Percentiles rank a stretch among this genome's conserved stretches.
phyloP scores from a whole-genome alignment of 2,113 vertebrate genomes.

The Labrus mixtus region DNA sequence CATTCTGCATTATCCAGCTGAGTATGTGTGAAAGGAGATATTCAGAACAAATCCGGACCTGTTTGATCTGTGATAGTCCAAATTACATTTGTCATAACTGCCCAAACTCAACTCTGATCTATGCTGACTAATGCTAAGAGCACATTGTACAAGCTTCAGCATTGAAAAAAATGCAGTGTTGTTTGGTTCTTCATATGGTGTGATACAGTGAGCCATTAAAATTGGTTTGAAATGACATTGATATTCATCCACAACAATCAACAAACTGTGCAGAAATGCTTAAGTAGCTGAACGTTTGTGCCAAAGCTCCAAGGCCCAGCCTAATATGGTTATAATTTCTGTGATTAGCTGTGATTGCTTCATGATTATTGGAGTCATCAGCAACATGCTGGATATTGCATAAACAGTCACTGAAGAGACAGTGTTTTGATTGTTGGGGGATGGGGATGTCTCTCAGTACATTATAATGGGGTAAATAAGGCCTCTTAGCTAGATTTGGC shows the following conservation, averaged over 20 bases:
- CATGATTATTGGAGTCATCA: constrained; percentile 21
- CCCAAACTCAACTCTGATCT: no score
- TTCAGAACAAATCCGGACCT: no score
- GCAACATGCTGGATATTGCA: neutral
- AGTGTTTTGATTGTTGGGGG: neutral
- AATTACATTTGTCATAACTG: no score
- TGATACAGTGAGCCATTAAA: no score
- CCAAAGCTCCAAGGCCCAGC: neutral
- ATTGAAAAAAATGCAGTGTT: no score
- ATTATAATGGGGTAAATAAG: neutral
- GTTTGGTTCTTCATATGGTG: no score
- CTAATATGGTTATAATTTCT: constrained; percentile 10
- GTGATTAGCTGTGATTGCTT: constrained; percentile 20
- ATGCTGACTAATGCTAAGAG: no score
- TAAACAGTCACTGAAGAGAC: neutral
- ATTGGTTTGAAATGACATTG: neutral
- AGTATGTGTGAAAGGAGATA: no score
- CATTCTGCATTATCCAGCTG: no score
- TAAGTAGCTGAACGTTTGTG: neutral
- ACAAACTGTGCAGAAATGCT: neutral
- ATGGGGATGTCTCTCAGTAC: neutral
- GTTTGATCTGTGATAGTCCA: no score
- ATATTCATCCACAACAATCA: constrained; percentile 5
- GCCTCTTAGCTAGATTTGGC: neutral
- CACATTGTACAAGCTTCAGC: no score